phyloP scores from a whole-genome alignment of 2,113 vertebrate species.

The Heterotilapia buettikoferi region DNA sequence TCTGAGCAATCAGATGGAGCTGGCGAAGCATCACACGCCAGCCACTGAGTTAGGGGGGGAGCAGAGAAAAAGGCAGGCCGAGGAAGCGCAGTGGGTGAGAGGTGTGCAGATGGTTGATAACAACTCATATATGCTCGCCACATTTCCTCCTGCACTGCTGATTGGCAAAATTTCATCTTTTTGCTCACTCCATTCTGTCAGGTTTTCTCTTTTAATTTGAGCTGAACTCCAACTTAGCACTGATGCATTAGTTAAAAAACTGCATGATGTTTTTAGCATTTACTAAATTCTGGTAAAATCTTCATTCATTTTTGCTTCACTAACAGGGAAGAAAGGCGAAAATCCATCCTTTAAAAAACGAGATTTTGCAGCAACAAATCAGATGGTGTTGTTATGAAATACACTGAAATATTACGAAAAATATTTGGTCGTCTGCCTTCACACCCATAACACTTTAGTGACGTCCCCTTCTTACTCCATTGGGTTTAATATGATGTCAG shows the following conservation, averaged over 20 bases:
- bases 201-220: background rate
- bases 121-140: constrained; percentile 2
- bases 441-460: background rate
- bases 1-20: constrained; percentile 49
- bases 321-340: rapidly evolving
- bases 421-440: background rate
- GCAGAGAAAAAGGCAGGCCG: background rate
- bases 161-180: background rate
- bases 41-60: background rate
- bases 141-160: constrained; percentile 1
- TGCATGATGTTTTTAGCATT: background rate
- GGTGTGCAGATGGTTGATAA: constrained; percentile 52
- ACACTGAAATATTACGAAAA: background rate
- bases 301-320: background rate
- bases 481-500: background rate
- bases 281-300: background rate
- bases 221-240: background rate
- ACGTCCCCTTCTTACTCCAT: background rate
- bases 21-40: constrained; percentile 50
- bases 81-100: constrained; percentile 2
- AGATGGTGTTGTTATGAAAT: background rate
- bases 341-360: background rate
- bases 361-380: background rate
- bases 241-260: background rate
- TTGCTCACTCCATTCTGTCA: background rate